Evolutionary conservation across 2,797 vertebrate genomes (phyloP).

Genomic region (Rallus crepitans): DNA sequence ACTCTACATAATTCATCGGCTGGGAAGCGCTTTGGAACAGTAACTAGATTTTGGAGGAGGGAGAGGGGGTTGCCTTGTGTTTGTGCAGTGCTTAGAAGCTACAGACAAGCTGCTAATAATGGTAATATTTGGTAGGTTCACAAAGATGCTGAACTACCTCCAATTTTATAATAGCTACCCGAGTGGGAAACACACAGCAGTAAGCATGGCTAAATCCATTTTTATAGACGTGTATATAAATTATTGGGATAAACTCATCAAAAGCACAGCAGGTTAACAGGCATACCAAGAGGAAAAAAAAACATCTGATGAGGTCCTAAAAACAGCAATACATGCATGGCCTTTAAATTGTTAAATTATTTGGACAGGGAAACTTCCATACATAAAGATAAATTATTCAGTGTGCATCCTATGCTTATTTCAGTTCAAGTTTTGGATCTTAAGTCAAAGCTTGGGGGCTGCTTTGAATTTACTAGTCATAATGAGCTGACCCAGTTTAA

Average conservation of each 20-base stretch:
- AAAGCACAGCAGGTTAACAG: constrained; percentile 56
- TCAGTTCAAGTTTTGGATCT: neutral
- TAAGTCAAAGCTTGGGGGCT: neutral
- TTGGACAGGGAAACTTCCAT: neutral
- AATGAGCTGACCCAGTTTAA: neutral
- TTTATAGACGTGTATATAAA: constrained; percentile 18
- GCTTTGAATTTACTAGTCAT: neutral
- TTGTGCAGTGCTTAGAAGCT: neutral
- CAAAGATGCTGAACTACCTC: neutral
- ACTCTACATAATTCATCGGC: neutral
- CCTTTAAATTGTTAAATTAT: constrained; percentile 45
- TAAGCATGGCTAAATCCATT: constrained; percentile 30
- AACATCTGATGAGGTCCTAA: neutral
- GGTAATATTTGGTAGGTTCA: neutral
- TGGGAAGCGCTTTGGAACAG: neutral
- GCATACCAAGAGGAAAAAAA: neutral
- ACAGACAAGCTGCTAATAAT: neutral
- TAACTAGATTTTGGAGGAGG: neutral
- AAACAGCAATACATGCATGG: neutral
- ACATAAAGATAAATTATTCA: neutral
- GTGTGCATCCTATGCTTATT: neutral
- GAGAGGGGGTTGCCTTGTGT: neutral
- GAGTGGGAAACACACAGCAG: constrained; percentile 3
- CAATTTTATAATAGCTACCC: constrained; percentile 8
- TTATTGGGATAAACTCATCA: constrained; percentile 49